Evolutionary conservation across 30 jellyfish, hydroid and myxozoan species (phyloP), one percentile per base, ranked within the genome.

Genomic region (Aurelia aurita complex sp. Pacific): DNA sequence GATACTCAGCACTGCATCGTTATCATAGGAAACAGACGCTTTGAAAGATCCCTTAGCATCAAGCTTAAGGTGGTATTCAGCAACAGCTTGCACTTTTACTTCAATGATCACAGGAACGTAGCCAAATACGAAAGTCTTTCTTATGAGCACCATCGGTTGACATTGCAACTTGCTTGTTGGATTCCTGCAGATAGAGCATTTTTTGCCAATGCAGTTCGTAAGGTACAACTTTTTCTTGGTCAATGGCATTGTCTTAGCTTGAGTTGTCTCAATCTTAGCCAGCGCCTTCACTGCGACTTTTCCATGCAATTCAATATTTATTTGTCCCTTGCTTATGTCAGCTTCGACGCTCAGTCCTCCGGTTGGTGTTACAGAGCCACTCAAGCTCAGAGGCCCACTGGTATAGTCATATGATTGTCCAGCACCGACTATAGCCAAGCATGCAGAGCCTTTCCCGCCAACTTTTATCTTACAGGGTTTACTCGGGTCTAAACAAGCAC

Each of bases 101-200:
- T 77, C 88, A 32, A 77, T 17, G 10, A 77, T 61, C 1, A 77
- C 78, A 0, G 88, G 88, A 52, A 77, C 64, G 63, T 32, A 62
- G 1, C 88, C 88, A 42, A 77, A 38, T 4, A 63, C 33, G 67
- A 77, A 64, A 16, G 69, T 50, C 55, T 69, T 50, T 42, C 78
- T 62, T 71, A 33, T 59, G 1, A 77, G 16, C 4, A 59, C 51
- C 64, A 36, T 19, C 15, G 88, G 88, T 16, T 53, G 73, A 16
- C 85, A 75, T 57, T 6, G 15, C 14, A 23, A 19, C 50, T 73
- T 75, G 8, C 54, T 40, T 12, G 73, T 54, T 18, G 85, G 85
- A 29, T 42, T 55, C 10, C 29, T 6, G 40, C 85, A 75, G n/a
- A 66, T 64, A 10, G 16, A 15, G 42, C 73, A 75, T 29, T 32